phyloP scores from a whole-genome alignment of 1,140 invertebrate genomes.

The Anagrus nilaparvatae region DNA sequence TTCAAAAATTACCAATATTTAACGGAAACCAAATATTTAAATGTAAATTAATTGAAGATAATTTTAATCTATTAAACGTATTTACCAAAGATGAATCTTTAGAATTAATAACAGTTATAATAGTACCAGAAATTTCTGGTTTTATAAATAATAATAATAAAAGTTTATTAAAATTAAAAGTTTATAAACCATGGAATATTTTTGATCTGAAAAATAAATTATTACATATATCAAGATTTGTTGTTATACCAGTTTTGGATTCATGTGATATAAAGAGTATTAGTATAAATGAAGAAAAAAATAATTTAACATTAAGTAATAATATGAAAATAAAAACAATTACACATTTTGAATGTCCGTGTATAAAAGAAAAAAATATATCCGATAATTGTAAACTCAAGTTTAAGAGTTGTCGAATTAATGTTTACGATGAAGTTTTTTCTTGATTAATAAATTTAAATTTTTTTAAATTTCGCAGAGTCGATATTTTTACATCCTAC shows the following conservation, averaged over 20 bases:
- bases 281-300: neutral
- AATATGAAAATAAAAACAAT: conserved; percentile 1
- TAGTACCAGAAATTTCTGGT: conserved; percentile 31
- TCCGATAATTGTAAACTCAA: neutral
- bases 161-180: conserved; percentile 25
- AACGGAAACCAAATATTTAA: conserved; percentile 26
- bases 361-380: neutral
- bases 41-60: conserved; percentile 26
- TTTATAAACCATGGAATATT: conserved; percentile 33
- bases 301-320: neutral
- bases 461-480: conserved; percentile 10
- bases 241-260: conserved; percentile 10
- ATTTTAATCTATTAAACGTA: conserved; percentile 19
- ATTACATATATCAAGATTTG: conserved; percentile 27
- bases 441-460: conserved; percentile 20
- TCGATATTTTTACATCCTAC: neutral
- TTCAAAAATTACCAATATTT: conserved; percentile 17
- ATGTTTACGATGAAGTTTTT: conserved; percentile 23
- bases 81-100: neutral
- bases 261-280: conserved; percentile 2
- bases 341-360: neutral
- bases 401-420: conserved; percentile 13
- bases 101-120: conserved; percentile 22
- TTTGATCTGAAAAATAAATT: conserved; percentile 22
- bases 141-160: conserved; percentile 18